Evolutionary conservation across 2,888 invertebrate genomes (phyloP), one percentile per base, ranked within the genome.

Genomic region (Pyrocoelia pectoralis): DNA sequence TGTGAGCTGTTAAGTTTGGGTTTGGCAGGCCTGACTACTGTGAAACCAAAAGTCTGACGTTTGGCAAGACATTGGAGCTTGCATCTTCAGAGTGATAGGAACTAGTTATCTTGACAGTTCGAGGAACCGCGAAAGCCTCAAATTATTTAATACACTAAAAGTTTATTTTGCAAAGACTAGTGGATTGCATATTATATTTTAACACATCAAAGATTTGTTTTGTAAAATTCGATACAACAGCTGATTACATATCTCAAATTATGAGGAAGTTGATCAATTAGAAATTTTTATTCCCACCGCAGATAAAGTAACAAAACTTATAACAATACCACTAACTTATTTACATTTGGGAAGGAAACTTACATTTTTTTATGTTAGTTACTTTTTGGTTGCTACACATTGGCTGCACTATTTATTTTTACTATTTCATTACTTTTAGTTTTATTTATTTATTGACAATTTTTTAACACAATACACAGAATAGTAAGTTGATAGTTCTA

Each of bases 311-410:
- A 33, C 33, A 33, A 33, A 33, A 33, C 2, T 54, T 38, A n/a
- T n/a, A 13, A 41, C 43, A 43, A 6, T 24, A 24, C 24, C 33
- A n/a, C n/a, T 33, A 33, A 33, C 33, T 4, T 33, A n/a, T 33
- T 3, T 33, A 33, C n/a, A 33, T 10, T 33, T 49, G 65, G 70
- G 70, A 74, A 77, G 76, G 76, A 76, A 76, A 76, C 76, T 73
- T 74, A 75, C 75, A 74, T 73, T 64, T 33, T 50, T 48, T 41
- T n/a, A 13, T 58, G 24, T 24, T 9, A 2, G 17, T 51, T 51
- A 51, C 43, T 29, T 29, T 56, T 65, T 55, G 48, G 49, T 61
- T 61, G 61, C 56, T 62, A 61, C 70, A 65, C 61, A 40, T 64
- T 66, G 65, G 54, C 52, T 63, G 61, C 54, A 64, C 55, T 68